phyloP scores from a whole-genome alignment of 2,888 invertebrate genomes.

The Neoscelio sp. region DNA sequence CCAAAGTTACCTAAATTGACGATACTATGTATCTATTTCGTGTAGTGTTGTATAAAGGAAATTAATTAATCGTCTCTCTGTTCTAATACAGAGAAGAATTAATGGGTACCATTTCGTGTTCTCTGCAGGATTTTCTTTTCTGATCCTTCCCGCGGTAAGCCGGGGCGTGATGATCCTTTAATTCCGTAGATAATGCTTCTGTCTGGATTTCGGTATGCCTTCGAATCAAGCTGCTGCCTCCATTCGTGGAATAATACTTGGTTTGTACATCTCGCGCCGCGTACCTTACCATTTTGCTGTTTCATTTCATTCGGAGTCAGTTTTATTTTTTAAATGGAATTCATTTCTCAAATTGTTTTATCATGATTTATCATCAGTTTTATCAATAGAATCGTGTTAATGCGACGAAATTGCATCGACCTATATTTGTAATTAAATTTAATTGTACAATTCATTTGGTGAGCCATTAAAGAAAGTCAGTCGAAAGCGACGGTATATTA shows the following conservation, averaged over 20 bases:
- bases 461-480: too few relatives aligned
- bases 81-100: conserved; percentile 46
- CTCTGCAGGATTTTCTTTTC: conserved; percentile 48
- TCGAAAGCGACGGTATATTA: not conserved
- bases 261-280: conserved; percentile 26
- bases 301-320: not conserved
- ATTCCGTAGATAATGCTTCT: conserved; percentile 48
- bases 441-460: too few relatives aligned
- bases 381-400: too few relatives aligned
- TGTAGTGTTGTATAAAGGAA: conserved; percentile 3
- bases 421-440: too few relatives aligned
- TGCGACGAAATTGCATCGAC: too few relatives aligned
- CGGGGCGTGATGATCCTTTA: conserved; percentile 56
- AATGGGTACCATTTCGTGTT: conserved; percentile 40
- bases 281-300: not conserved
- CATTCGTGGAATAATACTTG: conserved; percentile 37
- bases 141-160: conserved; percentile 46
- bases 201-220: conserved; percentile 33
- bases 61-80: too few relatives aligned
- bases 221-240: conserved; percentile 28
- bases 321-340: conserved; percentile 10
- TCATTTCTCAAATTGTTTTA: too few relatives aligned
- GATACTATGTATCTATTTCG: too few relatives aligned
- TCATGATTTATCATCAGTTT: too few relatives aligned
- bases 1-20: too few relatives aligned